Conservation (phyloP, 2,797 vertebrate species). For the Dendrocincla tyrannina region DNA sequence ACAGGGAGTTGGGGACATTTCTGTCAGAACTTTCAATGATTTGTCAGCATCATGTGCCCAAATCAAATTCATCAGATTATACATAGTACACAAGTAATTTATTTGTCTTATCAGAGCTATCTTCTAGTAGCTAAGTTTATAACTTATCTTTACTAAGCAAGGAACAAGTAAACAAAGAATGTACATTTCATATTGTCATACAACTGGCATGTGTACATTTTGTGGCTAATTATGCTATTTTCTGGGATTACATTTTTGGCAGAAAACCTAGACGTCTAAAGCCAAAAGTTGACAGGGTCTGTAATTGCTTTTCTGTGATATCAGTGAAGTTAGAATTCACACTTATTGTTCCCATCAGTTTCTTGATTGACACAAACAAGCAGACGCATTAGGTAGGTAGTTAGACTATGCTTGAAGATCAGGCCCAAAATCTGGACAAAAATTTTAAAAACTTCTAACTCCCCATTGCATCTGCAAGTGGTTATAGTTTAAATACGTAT, state of each 20-base stretch:
- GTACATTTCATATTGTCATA: not conserved
- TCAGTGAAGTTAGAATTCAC: slow-evolving; percentile 1
- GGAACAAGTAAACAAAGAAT: not conserved
- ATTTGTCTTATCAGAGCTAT: slow-evolving; percentile 12
- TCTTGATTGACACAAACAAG: not conserved
- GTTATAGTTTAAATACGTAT: not conserved
- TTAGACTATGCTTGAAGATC: not conserved
- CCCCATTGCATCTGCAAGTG: not conserved
- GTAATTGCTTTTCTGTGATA: slow-evolving; percentile 29
- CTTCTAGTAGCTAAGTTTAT: not conserved
- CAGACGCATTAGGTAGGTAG: not conserved
- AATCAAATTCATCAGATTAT: not conserved
- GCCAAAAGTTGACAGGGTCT: not conserved
- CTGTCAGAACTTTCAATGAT: not conserved
- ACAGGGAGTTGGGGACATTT: not conserved
- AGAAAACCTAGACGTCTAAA: not conserved
- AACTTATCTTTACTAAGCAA: not conserved
- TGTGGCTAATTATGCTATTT: not conserved
- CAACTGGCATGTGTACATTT: not conserved
- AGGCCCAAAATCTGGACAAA: not conserved
- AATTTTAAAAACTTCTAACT: not conserved
- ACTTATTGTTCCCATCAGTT: slow-evolving; percentile 12
- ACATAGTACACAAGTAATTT: not conserved
- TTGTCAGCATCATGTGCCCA: not conserved
- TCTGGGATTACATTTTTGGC: slow-evolving; percentile 28